Evolutionary conservation across 2,797 vertebrate species (phyloP).

Genomic region (Sebastes trivittatus): DNA sequence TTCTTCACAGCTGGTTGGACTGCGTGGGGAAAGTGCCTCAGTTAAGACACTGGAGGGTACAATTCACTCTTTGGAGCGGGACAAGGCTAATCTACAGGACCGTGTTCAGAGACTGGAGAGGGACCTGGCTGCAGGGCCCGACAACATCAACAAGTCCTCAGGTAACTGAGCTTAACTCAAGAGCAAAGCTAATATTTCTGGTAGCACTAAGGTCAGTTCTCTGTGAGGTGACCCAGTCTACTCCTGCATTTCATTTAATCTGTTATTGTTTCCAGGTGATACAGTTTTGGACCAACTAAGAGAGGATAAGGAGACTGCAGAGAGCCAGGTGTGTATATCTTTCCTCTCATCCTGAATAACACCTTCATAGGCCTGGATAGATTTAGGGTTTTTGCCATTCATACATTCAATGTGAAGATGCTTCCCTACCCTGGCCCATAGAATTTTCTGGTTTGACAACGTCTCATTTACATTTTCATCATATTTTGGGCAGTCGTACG

Average conservation of each 20-base stretch:
- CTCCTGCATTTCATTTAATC: neutral
- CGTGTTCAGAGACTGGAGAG: constrained; percentile 89
- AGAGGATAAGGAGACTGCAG: constrained; percentile 87
- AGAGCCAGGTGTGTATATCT: constrained; percentile 86
- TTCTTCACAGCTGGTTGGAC: constrained; percentile 82
- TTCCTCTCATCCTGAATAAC: neutral
- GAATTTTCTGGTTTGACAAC: neutral
- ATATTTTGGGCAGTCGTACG: constrained; percentile 17
- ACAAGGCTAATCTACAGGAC: constrained; percentile 89
- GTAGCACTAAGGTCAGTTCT: neutral
- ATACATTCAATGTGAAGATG: constrained; percentile 30
- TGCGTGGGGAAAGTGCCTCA: constrained; percentile 86
- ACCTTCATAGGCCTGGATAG: neutral
- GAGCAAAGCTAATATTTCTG: neutral
- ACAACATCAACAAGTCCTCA: constrained; percentile 68
- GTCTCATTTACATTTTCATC: neutral
- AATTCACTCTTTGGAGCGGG: constrained; percentile 88
- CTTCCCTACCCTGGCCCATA: constrained; percentile 26
- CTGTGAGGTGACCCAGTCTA: neutral
- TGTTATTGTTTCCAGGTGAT: constrained; percentile 81
- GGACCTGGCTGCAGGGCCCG: constrained; percentile 81
- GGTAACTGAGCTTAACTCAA: constrained; percentile 73
- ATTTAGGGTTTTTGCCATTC: neutral
- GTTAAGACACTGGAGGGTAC: constrained; percentile 86
- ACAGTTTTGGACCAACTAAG: constrained; percentile 79